A percentile compares a stretch with the other conserved stretches of the same genome.
Conservation (phyloP, 2,888 invertebrate species). For the Spodoptera picta region DNA sequence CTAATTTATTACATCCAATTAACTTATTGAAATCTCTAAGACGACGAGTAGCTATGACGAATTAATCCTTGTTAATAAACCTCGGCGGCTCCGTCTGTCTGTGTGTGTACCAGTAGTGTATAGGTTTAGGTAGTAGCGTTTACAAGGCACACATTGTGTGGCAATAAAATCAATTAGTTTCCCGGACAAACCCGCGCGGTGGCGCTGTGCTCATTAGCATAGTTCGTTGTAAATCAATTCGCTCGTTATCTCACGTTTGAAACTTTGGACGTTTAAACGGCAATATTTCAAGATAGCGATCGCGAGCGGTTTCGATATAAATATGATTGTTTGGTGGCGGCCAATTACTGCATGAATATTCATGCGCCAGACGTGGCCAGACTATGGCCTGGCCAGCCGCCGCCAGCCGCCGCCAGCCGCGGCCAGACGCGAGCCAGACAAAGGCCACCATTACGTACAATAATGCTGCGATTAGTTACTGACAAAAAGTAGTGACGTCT, state of each 20-base stretch:
- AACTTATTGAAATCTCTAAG: constrained; percentile 26
- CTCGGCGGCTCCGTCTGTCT: constrained; percentile 5
- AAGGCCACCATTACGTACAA: constrained; percentile 6
- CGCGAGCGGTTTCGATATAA: constrained; percentile 32
- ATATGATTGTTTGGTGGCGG: constrained; percentile 46
- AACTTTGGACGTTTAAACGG: constrained; percentile 39
- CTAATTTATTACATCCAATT: constrained; percentile 40
- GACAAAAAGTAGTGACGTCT: constrained; percentile 11
- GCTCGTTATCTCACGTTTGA: constrained; percentile 34
- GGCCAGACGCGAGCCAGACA: constrained; percentile 43
- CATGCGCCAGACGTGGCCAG: constrained; percentile 31
- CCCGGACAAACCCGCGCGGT: constrained; percentile 1
- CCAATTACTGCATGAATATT: constrained; percentile 49
- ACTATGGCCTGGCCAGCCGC: constrained; percentile 1
- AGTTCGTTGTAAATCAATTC: constrained; percentile 36
- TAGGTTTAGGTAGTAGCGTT: constrained; percentile 18
- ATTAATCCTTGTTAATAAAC: constrained; percentile 29
- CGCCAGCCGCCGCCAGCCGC: background rate
- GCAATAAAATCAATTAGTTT: constrained; percentile 40
- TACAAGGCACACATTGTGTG: constrained; percentile 36
- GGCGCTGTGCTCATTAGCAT: constrained; percentile 26
- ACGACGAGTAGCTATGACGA: constrained; percentile 17
- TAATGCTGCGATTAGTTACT: too few species aligned
- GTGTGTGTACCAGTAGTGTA: constrained; percentile 25
- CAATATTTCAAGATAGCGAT: constrained; percentile 52